Evolutionary conservation across 2,113 vertebrate genomes (phyloP), one percentile per base, ranked within the genome.

Genomic region (Hystrix cristata): DNA sequence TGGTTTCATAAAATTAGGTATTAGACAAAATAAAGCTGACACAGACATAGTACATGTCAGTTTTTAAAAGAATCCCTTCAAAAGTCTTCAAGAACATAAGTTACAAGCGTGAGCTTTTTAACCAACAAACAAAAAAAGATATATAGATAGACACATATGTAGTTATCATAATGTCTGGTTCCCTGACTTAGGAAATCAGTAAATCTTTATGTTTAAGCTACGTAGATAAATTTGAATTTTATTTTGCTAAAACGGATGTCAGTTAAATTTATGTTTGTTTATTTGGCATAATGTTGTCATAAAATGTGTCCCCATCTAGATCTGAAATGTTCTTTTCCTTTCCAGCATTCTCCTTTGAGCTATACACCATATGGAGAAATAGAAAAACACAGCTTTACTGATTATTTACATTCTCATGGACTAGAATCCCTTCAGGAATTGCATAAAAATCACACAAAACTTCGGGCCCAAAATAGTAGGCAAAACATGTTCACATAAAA

Each of bases 221-320:
- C 84, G 60, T 43, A 91, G 79, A 82, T 91, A 96, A 91, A 92
- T 96, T 94, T 89, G 51, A 91, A 84, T 95, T 91, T 96, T 96
- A 85, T 87, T 91, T 95, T 93, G 71, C 59, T 96, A 79, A 97
- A 84, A 71, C 38, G 51, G 3, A 15, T 87, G 21, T 89, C 67
- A 93, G 95, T 96, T 60, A 94, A 89, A 95, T 89, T 96, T 96
- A 96, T 92, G 89, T 95, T 93, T 94, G 69, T 95, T 97, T 96
- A 90, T 94, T 93, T 90, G 53, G 12, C 51, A 91, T 92, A 96
- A 76, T 96, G 55, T 86, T 97, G 65, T 83, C 74, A 91, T 96
- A 96, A 95, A 97, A 95, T 15, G 1, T 60, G 93, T 87, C 43
- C 48, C 46, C 29, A 34, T 91, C 89, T 96, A 96, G 72, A 92